Evolutionary conservation across 2,113 vertebrate species (phyloP), one percentile per base, ranked within the genome.

Genomic region (Aviceda subcristata): DNA sequence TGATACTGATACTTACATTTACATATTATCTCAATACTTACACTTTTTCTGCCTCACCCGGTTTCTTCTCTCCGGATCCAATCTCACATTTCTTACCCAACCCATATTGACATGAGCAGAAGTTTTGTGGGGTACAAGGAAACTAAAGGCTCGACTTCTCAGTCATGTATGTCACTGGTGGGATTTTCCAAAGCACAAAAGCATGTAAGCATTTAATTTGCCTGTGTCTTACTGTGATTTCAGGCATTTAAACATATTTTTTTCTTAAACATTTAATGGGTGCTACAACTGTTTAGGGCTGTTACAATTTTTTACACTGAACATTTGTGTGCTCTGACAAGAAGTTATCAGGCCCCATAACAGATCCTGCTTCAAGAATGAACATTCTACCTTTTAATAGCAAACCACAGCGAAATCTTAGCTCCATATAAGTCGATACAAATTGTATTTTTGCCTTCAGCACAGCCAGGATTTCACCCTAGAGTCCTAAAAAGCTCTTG

Each of bases 41-140:
- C 16, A 10, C 50, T 77, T 71, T 36, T 57, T 71, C 64, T 88
- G 67, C 38, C 60, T 88, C 13, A 72, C 29, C 30, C 74, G 32
- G 5, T 74, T 79, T 80, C 59, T 88, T 24, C 50, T 94, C 59
- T 86, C 50, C 29, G 39, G 67, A 57, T 27, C 15, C 23, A 39
- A 5, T 23, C 21, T 71, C 55, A 30, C 10, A 24, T 36, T 90
- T 69, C 62, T 86, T 23, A 43, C 26, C 50, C 15, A 34, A 69
- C 36, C 21, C 3, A 0, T 38, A 41, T 0, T 27, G 73, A 51
- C 45, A 29, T 18, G 4, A n/a, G 34, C 1, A 74, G 30, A 34
- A 82, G 34, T 53, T 88, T 62, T 11, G 38, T 32, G 34, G 18
- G 50, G 32, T 5, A 68, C 15, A 46, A 60, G 21, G 34, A 91